These are phyloP conservation scores for Carollia perspicillata DNA, from an alignment of 2,113 vertebrate species.

Conservation along the genomic window DNA sequence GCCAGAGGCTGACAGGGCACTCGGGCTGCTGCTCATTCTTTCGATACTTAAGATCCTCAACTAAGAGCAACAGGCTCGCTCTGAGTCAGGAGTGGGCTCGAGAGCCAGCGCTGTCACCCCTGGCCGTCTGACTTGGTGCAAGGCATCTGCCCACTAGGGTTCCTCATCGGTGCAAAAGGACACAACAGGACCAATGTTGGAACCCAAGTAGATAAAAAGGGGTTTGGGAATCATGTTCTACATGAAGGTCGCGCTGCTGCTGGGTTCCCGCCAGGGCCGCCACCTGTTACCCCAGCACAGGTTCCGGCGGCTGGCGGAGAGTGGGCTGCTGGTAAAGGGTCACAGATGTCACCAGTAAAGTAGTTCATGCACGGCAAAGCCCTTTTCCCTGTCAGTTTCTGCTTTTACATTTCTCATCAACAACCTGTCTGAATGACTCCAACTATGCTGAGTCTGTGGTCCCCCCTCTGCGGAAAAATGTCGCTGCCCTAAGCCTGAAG, in stretches of 20 bases:
- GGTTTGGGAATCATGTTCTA: neutral
- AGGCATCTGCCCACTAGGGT: neutral
- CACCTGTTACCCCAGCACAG: neutral
- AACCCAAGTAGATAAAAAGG: neutral
- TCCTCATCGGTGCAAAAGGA: neutral
- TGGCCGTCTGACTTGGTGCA: neutral
- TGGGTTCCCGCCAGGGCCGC: neutral
- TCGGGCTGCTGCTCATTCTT: neutral
- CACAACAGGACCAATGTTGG: neutral
- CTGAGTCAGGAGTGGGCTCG: neutral
- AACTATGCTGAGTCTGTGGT: neutral
- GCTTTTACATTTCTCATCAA: slow-evolving; percentile 18
- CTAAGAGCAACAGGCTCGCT: neutral
- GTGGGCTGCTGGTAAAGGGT: neutral
- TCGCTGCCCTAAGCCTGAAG: neutral
- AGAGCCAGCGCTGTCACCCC: neutral
- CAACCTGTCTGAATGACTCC: slow-evolving; percentile 13
- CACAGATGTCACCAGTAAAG: slow-evolving; percentile 31
- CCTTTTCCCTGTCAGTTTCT: neutral
- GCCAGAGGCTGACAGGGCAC: neutral
- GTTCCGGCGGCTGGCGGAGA: neutral
- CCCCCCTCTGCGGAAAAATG: neutral
- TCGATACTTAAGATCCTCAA: neutral
- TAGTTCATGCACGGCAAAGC: neutral
- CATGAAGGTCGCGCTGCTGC: neutral